Base-by-base conservation (phyloP, 2,797 vertebrate species). In the Botia kubotai region DNA sequence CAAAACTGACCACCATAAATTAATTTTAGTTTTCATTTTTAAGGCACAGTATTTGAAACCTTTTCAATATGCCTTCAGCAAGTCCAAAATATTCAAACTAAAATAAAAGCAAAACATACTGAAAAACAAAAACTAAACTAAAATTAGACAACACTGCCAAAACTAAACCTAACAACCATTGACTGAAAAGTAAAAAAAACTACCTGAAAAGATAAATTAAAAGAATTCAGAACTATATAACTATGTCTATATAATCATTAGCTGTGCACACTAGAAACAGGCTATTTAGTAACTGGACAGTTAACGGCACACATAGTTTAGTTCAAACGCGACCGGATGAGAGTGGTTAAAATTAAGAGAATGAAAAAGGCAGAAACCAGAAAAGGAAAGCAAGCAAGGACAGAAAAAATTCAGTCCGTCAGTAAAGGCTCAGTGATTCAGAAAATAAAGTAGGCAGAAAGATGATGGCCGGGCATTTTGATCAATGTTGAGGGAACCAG, bases 341-440 rank as follows among this genome's bases (percentile, higher is more conserved):
- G 17, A 55, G 50, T 70, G 13, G 29, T 23, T 14, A 8, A 43
- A 33, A 19, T 36, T 4, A 57, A 39, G 76, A 43, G 83, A 82
- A 78, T 76, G 21, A 62, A 58, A 16, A 17, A 52, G 12, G 60
- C 13, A 83, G 29, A 81, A 82, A 0, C 48, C 13, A 73, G 14
- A 68, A 33, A 73, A 12, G 19, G 19, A 77, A 36, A 73, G 46
- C 69, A 71, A 66, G 71, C 74, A 71, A n/a, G n/a, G n/a, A n/a
- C n/a, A n/a, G n/a, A 81, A 67, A 5, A 13, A 73, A 21, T 48
- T 77, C 69, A 4, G 81, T 84, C 83, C 76, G 68, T 70, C 74
- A 84, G 82, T 29, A 83, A 46, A 82, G 55, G 71, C 80, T 89
- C 81, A 89, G 89, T 88, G 84, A 90, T 70, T 91, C 82, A 86